Evolutionary conservation across 1,140 invertebrate genomes (phyloP).

Genomic region (Heterodera schachtii): DNA sequence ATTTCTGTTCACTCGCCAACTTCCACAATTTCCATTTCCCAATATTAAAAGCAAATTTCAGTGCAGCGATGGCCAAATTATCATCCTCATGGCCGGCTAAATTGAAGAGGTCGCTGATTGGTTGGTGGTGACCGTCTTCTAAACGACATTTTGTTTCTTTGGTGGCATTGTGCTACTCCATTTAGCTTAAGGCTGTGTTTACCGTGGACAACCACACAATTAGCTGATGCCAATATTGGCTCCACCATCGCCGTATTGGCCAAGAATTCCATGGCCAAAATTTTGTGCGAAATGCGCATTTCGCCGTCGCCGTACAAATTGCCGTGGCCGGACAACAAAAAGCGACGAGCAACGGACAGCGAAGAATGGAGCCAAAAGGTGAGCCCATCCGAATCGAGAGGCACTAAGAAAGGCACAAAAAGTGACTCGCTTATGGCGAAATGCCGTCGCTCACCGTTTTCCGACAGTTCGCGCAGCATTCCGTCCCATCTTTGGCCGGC

Average conservation of each 20-base stretch:
- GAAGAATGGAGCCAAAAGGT: slow-evolving; percentile 28
- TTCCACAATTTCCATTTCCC: slow-evolving; percentile 29
- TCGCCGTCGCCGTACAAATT: slow-evolving; percentile 19
- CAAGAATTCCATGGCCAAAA: slow-evolving; percentile 25
- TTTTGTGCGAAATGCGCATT: slow-evolving; percentile 27
- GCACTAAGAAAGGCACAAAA: neutral
- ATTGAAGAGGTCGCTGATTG: slow-evolving; percentile 8
- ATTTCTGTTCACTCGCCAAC: neutral
- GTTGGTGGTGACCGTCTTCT: slow-evolving; percentile 5
- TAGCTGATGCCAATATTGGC: slow-evolving; percentile 5
- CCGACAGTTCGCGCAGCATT: no score
- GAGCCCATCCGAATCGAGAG: neutral
- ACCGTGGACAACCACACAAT: neutral
- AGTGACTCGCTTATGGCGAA: neutral
- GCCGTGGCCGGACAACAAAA: slow-evolving; percentile 20
- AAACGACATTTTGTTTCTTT: neutral
- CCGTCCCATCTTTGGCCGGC: neutral
- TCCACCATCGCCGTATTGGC: neutral
- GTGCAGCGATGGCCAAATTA: slow-evolving; percentile 27
- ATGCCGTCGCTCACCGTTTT: neutral
- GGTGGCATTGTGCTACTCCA: no score
- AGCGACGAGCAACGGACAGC: slow-evolving; percentile 5
- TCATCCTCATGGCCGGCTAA: slow-evolving; percentile 28
- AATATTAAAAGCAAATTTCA: slow-evolving; percentile 30
- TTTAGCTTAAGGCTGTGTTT: neutral